A percentile compares a stretch with the other conserved stretches of the same genome.
Evolutionary conservation across 1,140 invertebrate genomes (phyloP).

Genomic region (Phymorhynchus buccinoides): DNA sequence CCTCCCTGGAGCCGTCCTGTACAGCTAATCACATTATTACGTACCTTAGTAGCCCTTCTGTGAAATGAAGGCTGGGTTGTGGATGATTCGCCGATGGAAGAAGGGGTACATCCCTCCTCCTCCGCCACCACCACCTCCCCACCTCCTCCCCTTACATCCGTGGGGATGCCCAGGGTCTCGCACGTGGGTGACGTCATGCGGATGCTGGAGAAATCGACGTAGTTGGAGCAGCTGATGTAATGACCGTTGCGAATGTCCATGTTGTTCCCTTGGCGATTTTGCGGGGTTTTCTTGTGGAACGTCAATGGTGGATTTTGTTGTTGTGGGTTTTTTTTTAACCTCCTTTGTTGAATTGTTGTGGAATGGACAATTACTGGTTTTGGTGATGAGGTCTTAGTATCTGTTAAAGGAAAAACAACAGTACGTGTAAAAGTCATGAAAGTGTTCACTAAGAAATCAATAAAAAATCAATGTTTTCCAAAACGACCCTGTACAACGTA

Average conservation of each 20-base stretch:
- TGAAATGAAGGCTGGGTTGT: constrained; percentile 47
- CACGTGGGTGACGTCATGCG: constrained; percentile 61
- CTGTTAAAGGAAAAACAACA: background rate
- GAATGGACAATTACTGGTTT: background rate
- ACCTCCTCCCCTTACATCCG: constrained; percentile 38
- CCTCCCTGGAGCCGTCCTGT: too few species aligned
- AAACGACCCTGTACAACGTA: too few species aligned
- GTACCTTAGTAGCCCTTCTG: constrained; percentile 52
- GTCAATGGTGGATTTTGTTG: background rate
- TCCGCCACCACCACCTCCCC: constrained; percentile 26
- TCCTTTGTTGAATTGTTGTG: background rate
- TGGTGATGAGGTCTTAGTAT: background rate
- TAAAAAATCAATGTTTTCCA: too few species aligned
- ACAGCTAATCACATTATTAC: constrained; percentile 41
- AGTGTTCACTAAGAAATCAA: too few species aligned
- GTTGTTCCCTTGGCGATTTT: background rate
- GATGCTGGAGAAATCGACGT: constrained; percentile 40
- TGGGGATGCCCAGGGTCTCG: constrained; percentile 62
- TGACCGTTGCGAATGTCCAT: constrained; percentile 32
- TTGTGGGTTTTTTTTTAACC: background rate
- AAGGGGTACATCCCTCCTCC: constrained; percentile 36
- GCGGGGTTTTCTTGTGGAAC: too few species aligned
- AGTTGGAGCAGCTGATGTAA: constrained; percentile 29
- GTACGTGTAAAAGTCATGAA: too few species aligned
- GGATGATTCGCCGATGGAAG: constrained; percentile 37